Base-by-base conservation (phyloP, 30 jellyfish, hydroid and myxozoan genomes). In the Aurelia aurita region DNA sequence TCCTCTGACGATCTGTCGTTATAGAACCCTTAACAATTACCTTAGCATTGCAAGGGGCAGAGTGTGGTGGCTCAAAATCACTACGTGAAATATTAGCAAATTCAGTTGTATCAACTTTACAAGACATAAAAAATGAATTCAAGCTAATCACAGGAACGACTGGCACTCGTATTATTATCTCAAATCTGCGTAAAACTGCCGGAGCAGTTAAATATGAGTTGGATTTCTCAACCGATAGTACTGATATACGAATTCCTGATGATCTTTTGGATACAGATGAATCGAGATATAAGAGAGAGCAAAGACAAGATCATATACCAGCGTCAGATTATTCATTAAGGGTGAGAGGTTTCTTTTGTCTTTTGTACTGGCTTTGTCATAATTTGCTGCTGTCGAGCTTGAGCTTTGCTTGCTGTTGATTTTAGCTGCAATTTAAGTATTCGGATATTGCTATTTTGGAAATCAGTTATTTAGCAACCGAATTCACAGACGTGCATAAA, bases 241-340 rank as follows among this genome's bases (percentile, higher is more conserved):
- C 6, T 47, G 98, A 93, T 79, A 87, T 93, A 18, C 90, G 94
- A 7, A 93, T 93, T 18, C 98, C 98, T 0, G 96, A 87, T 71
- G 98, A 93, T 82, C 83, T 51, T 34, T 77, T 72, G 19, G 90
- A 82, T 81, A 89, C 98, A 2, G 98, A 89, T 73, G 98, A 81
- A 54, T 60, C 94, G 58, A 55, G 71, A 69, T 93, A 85, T 53
- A 93, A 88, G 57, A 71, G 96, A 78, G 98, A 93, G 74, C 97
- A 93, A 35, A 54, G 98, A 35, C 98, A 93, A 69, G 92, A 93
- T 44, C 98, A 93, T 59, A 93, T 93, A 11, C 98, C 98, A 14
- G 97, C 97, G 21, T 93, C 98, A 0, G 98, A 93, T 84, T 87
- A 93, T 84, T 93, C 98, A 19, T 88, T 93, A 23, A 82, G 98